phyloP scores from a whole-genome alignment of 2,113 vertebrate genomes.

The Silurus asotus region DNA sequence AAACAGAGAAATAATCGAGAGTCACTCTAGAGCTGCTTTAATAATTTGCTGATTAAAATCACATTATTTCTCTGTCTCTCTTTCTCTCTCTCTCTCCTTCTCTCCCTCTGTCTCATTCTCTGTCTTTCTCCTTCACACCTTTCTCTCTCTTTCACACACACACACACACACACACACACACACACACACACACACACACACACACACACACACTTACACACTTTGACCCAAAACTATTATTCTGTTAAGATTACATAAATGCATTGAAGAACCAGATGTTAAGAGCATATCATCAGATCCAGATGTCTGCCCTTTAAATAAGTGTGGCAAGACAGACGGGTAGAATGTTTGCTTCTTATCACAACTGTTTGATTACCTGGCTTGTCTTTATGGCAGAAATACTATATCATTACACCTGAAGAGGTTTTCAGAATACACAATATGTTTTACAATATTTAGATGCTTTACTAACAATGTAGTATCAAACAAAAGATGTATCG shows the following conservation, averaged over 20 bases:
- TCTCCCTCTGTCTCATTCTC: background rate
- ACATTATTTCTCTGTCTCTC: background rate
- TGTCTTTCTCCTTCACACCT: background rate
- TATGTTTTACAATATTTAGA: background rate
- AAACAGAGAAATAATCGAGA: slow-evolving; percentile 8
- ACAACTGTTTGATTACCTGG: background rate
- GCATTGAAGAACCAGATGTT: slow-evolving; percentile 38
- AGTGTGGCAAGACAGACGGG: background rate
- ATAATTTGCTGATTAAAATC: slow-evolving; percentile 14
- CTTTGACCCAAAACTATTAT: slow-evolving; percentile 19
- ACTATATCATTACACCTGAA: background rate
- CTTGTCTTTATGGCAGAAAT: background rate
- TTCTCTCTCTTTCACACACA: background rate
- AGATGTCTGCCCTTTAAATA: slow-evolving; percentile 21
- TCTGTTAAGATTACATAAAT: slow-evolving; percentile 2
- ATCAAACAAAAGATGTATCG: background rate
- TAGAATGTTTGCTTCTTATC: background rate
- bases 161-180: background rate
- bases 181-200: slow-evolving; percentile 8
- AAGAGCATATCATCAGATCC: slow-evolving; percentile 26
- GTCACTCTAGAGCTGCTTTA: slow-evolving; percentile 20
- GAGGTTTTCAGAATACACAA: background rate
- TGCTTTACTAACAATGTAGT: background rate
- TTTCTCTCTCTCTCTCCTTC: background rate
- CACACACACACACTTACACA: background rate